Evolutionary conservation across 2,113 vertebrate species (phyloP).

Genomic region (Pluvianellus socialis): DNA sequence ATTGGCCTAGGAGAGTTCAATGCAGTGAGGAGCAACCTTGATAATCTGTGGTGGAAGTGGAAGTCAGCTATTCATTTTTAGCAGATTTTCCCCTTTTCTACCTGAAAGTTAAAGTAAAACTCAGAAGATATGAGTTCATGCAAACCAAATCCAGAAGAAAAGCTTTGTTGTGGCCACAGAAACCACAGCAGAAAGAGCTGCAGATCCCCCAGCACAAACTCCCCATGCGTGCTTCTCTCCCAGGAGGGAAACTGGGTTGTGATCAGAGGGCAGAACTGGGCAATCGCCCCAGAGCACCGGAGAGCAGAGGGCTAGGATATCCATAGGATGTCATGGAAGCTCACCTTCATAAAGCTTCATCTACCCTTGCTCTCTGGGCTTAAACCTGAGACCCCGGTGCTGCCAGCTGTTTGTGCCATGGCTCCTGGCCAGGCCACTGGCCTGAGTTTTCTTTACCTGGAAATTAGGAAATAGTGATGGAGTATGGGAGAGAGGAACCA

Average conservation of each 20-base stretch:
- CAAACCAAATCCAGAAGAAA: not conserved
- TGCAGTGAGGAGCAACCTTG: not conserved
- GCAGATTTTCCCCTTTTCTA: not conserved
- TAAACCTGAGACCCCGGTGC: not conserved
- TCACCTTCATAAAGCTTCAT: not conserved
- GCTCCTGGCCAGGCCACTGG: not conserved
- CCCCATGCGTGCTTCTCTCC: accelerated
- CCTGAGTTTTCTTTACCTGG: not conserved
- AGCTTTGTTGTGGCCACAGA: not conserved
- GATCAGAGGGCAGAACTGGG: not conserved
- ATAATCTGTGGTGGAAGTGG: not conserved
- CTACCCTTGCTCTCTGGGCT: not conserved
- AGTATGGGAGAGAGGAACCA: not conserved
- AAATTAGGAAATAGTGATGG: not conserved
- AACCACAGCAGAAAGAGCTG: not conserved
- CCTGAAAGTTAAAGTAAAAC: not conserved
- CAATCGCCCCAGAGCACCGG: accelerated
- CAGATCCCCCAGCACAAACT: not conserved
- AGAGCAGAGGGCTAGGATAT: not conserved
- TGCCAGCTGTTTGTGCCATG: not conserved
- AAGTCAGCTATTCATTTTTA: not conserved
- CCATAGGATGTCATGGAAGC: not conserved
- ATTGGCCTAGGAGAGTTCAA: not conserved
- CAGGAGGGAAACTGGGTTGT: not conserved
- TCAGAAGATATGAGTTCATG: not conserved